Base-by-base conservation (phyloP, 2,797 vertebrate genomes). In the Crocodylus rhombifer region DNA sequence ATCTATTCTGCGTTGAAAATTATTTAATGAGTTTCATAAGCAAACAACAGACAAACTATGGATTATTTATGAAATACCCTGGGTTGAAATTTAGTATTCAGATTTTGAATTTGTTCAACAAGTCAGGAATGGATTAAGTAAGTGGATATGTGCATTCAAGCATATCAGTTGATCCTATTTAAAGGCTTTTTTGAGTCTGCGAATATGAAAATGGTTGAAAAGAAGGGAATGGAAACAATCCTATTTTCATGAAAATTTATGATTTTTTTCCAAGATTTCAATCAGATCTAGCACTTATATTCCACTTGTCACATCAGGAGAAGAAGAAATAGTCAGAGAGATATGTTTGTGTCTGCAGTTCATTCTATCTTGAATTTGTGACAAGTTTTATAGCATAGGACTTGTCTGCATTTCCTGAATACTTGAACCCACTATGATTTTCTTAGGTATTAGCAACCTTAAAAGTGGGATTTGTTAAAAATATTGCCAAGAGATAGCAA, bases 41-140 rank as follows among this genome's bases (percentile, higher is more conserved):
- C 60, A 88, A 86, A 95, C 85, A 89, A 4, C n/a, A 88, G 89
- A 62, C 25, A 89, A 83, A 36, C 14, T 86, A 15, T 78, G 61
- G 33, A 42, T 86, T 62, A 65, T 89, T 84, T 80, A 51, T 57
- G 28, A 90, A 90, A 26, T 30, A 64, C 18, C n/a, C 64, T 56
- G 21, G 74, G 88, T 84, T 84, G 69, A 86, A 94, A 89, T 84
- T 75, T 63, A 73, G 33, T 88, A 80, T 94, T 93, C 74, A 84
- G 21, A 57, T 7, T 84, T 64, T 84, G 18, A 7, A 36, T 42
- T 16, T 62, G 18, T 62, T 79, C 79, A 60, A 6, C 21, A 51
- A 15, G 13, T 25, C 42, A 21, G 21, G 36, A 9, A 13, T 15
- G 69, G 69, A 23, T 36, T 23, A 73, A 51, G 42, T 51, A 51